Evolutionary conservation across 1,140 invertebrate genomes (phyloP), one percentile per base, ranked within the genome.

Genomic region (Calycopis cecrops): DNA sequence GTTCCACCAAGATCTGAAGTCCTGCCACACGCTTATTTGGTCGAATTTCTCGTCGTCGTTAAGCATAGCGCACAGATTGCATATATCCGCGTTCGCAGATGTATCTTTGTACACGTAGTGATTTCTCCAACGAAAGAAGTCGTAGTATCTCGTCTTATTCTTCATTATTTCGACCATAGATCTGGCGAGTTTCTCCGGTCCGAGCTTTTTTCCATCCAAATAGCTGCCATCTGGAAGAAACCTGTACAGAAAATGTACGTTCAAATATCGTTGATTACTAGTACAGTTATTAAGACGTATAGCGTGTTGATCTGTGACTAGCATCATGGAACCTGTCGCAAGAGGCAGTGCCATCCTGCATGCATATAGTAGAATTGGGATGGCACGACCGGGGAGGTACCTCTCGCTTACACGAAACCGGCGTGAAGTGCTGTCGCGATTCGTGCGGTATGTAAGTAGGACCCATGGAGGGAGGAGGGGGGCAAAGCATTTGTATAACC

Each of bases 1-100:
- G 16, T 67, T 67, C 65, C 65, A 67, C 65, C 65, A 67, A 3
- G 18, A 40, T 11, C 61, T 54, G 16, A 67, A 67, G 14, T 63
- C 51, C 3, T 49, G 42, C 65, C 65, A 61, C 21, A 59, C 56
- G 9, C 47, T 61, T 1, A 48, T 17, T 48, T 60, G 9, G 9
- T 49, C 11, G 9, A 67, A 42, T 35, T 59, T 63, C 16, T 60
- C 48, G 7, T 63, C 59, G 16, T 67, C 38, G 38, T 67, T 67
- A 10, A 67, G 35, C 42, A 57, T 59, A 10, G 56, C 56, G 17
- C 65, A 67, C 4, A 67, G 48, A 7, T 59, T 60, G 17, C 65
- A 67, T 1, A 67, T 47, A 11, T 63, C 65, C 12, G 47, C 33
- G 12, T 42, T 35, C 3, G 57, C 47, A 1, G 52, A 50, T 4